These are phyloP conservation scores for Incurvaria masculella DNA, from an alignment of 2,888 invertebrate species.

Conservation along the genomic window DNA sequence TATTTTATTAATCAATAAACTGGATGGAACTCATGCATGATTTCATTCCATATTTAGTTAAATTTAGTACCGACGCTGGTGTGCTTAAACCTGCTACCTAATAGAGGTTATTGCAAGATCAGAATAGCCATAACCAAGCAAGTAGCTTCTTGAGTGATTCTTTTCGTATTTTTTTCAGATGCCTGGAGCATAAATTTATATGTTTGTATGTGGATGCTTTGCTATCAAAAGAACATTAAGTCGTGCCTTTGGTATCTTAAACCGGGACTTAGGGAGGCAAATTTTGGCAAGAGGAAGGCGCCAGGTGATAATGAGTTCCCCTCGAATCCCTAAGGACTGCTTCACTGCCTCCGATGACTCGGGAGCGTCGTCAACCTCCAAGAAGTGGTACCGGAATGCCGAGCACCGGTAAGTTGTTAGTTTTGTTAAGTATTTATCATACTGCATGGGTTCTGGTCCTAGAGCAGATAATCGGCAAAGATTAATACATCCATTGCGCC, in stretches of 20 bases:
- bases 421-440: no score
- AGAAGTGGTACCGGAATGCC: conserved; percentile 54
- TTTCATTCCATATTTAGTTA: no score
- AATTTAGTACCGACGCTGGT: no score
- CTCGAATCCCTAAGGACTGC: neutral
- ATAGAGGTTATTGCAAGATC: no score
- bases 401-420: conserved; percentile 44
- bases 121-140: no score
- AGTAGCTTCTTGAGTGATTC: no score
- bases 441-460: no score
- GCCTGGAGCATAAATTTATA: neutral
- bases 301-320: neutral
- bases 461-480: no score
- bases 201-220: neutral
- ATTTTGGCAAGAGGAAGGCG: neutral
- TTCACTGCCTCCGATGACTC: conserved; percentile 9
- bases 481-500: no score
- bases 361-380: conserved; percentile 29
- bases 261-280: neutral
- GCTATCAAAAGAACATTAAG: neutral
- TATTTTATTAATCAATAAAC: no score
- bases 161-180: neutral
- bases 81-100: no score
- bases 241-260: neutral
- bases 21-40: no score